These are phyloP conservation scores for Illadopsis cleaveri DNA, from an alignment of 2,113 vertebrate genomes.

Conservation along the genomic window DNA sequence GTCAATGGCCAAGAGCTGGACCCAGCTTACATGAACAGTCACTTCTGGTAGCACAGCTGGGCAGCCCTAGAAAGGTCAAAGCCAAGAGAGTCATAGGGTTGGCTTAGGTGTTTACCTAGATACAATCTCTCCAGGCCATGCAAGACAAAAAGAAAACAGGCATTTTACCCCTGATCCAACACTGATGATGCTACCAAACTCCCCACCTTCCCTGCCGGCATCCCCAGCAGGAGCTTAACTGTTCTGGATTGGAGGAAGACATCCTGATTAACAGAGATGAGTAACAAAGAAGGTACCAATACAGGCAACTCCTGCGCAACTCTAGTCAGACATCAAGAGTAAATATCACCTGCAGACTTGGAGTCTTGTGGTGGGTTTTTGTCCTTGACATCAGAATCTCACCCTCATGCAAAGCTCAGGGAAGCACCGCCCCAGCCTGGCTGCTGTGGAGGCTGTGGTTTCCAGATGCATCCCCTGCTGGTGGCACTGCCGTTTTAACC, in stretches of 20 bases:
- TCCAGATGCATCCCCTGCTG: not conserved
- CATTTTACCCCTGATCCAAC: not conserved
- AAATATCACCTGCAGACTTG: not conserved
- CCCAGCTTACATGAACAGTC: not conserved
- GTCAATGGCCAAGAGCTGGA: not conserved
- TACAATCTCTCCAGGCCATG: not conserved
- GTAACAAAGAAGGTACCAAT: not conserved
- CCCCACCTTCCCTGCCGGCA: not conserved
- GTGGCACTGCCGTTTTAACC: not conserved
- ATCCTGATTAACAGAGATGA: not conserved
- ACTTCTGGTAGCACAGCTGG: not conserved
- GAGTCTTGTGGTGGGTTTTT: not conserved
- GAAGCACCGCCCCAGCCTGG: not conserved
- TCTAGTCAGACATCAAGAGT: not conserved
- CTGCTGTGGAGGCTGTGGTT: not conserved
- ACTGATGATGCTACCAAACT: not conserved
- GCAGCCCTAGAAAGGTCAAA: not conserved
- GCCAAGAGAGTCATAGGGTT: not conserved
- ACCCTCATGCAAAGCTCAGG: rapidly evolving
- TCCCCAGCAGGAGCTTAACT: not conserved
- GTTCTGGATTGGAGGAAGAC: not conserved
- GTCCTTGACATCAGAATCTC: not conserved
- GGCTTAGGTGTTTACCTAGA: not conserved
- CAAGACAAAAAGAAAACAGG: not conserved
- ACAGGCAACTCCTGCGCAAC: not conserved